Conservation (phyloP, 2,888 invertebrate genomes). For the Cantharis rufa region DNA sequence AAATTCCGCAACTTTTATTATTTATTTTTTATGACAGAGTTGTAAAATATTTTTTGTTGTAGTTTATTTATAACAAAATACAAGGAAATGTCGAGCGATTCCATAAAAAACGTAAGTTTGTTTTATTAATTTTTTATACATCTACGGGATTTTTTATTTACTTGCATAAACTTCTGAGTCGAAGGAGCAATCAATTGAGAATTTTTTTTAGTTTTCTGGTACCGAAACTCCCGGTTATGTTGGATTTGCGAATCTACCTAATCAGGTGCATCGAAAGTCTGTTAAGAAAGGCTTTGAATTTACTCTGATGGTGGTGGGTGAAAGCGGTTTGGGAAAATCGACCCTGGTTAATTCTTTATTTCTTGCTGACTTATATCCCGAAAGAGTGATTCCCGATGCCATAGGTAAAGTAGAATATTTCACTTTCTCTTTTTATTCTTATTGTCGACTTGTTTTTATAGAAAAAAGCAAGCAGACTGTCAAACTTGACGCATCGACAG, state of each 20-base stretch:
- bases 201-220: constrained; percentile 73
- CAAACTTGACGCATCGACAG: constrained; percentile 90
- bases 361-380: constrained; percentile 92
- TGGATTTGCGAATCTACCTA: constrained; percentile 93
- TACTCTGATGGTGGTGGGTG: constrained; percentile 88
- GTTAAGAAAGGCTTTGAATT: constrained; percentile 98
- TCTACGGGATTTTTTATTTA: not conserved
- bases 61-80: not conserved
- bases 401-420: constrained; percentile 65
- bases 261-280: constrained; percentile 95
- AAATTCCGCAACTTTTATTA: not conserved
- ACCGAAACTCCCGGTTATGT: constrained; percentile 88
- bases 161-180: not conserved
- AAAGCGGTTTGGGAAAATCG: constrained; percentile 91
- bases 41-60: not conserved
- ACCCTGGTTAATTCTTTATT: constrained; percentile 95
- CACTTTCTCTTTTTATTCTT: not conserved
- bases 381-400: constrained; percentile 86
- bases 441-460: constrained; percentile 46
- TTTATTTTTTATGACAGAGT: not conserved
- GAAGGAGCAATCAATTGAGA: not conserved
- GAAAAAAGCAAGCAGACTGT: constrained; percentile 93
- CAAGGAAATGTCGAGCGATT: constrained; percentile 61
- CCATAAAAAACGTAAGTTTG: constrained; percentile 61
- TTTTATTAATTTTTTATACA: not conserved